Evolutionary conservation across 2,797 vertebrate genomes (phyloP), one percentile per base, ranked within the genome.

Genomic region (Oophaga sylvatica): DNA sequence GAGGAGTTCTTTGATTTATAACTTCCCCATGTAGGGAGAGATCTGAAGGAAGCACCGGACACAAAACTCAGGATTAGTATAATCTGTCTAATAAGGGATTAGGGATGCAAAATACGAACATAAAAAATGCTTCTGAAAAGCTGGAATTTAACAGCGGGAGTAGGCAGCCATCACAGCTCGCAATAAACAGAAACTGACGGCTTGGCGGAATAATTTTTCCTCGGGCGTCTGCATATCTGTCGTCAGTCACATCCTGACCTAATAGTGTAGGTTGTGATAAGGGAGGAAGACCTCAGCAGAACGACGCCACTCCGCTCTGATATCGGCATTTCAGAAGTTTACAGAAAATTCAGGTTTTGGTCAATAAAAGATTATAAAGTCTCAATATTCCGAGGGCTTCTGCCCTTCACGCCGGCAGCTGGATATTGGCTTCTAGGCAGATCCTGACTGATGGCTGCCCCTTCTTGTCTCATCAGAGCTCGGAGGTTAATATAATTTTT

Each of bases 41-140:
- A 19, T n/a, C 31, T 15, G 84, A 17, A 20, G 7, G 11, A 13
- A 19, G 62, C 17, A 5, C 56, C 13, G 11, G 12, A 53, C 5
- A 20, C 1, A 17, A 68, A 41, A 41, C 71, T 26, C 60, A 19
- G 80, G 62, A 82, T 87, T 82, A 67, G 12, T 35, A n/a, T 87
- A 78, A 87, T 87, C 86, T 68, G 45, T 60, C 4, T 57, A 81
- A 70, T 12, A 12, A 62, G 60, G 59, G 80, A 77, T 87, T 83
- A 83, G 19, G 2, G 73, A 82, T 41, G 26, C 71, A 48, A 83
- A 87, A 62, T 20, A 35, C 35, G 41, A 62, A 80, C 0, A 53
- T 53, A 53, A 53, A 35, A 53, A 73, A n/a, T 75, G 57, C 79
- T 81, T 53, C 53, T 35, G 63, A 87, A 65, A 81, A 57, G 17